Base-by-base conservation (phyloP, 2,113 vertebrate genomes). In the Anarrhichthys ocellatus region DNA sequence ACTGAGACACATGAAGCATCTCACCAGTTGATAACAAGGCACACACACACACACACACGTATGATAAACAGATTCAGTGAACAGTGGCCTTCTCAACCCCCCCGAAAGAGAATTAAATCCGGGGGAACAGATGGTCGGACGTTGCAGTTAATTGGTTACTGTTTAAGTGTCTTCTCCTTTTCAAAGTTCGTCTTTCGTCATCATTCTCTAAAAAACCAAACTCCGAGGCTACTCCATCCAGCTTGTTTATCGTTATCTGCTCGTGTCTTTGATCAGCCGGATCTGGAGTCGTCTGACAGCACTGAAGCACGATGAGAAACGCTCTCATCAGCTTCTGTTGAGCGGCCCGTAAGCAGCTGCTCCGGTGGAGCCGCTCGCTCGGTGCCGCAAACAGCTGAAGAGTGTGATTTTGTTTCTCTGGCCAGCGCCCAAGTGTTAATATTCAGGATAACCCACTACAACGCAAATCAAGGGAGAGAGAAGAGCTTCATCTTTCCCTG, bases 51-150 rank as follows among this genome's bases (percentile, higher is more conserved):
- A 46, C 44, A 14, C 15, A 48, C 79, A 65, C 81, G 82, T 79
- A 87, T 88, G 82, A 92, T 88, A 84, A 88, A 83, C 88, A 93
- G 85, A 86, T 65, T 80, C 88, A 78, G 76, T 85, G 82, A 92
- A 87, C 83, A 63, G 87, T 75, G 88, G 83, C 81, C 74, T 84
- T 83, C 62, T 86, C 80, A 32, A 32, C 73, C 67, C 76, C 76
- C 77, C 66, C 85, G 84, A 62, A 68, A 46, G 67, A 48, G 70
- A 72, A 66, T 32, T 80, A 73, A 79, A 86, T 77, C 69, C 20
- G 38, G 7, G 38, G 50, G 56, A 81, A 78, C 87, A 89, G 78
- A 84, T 84, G 88, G 87, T 74, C 83, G 79, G 73, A 73, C 80
- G 76, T 50, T 78, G 79, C 70, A 76, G 72, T 83, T 90, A 91